phyloP scores from a whole-genome alignment of 2,888 invertebrate species.

The Trachelus stipa region DNA sequence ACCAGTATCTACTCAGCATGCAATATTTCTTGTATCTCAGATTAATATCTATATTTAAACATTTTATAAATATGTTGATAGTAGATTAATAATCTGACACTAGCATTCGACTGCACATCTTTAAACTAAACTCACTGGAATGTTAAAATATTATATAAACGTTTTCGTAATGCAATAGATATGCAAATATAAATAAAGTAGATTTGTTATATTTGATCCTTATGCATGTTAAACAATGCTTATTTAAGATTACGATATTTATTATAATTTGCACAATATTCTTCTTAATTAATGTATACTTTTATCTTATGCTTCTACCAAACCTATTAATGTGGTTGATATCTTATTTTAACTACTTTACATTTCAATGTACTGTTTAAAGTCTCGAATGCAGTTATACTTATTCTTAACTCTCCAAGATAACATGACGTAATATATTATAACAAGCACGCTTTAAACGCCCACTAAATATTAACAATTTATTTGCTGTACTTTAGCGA shows the following conservation, averaged over 20 bases:
- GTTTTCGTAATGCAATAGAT: too few species aligned
- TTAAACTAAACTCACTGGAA: neutral
- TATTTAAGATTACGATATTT: neutral
- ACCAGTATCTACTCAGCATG: neutral
- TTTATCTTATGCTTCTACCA: neutral
- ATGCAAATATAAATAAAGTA: neutral
- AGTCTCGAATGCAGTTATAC: neutral
- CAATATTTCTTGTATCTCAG: neutral
- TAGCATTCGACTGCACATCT: neutral
- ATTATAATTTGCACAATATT: neutral
- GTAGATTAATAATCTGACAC: neutral
- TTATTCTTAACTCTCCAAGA: neutral
- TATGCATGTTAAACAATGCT: neutral
- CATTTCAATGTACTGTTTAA: neutral
- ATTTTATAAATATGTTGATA: neutral
- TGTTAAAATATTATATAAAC: neutral
- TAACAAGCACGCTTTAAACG: conserved; percentile 5
- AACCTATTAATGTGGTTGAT: neutral
- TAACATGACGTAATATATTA: neutral
- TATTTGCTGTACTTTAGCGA: conserved; percentile 58
- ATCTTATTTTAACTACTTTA: neutral
- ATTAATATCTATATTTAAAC: neutral
- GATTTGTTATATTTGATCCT: neutral
- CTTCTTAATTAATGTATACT: neutral
- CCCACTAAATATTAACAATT: conserved; percentile 43